A percentile compares a stretch with the other conserved stretches of the same genome.
Evolutionary conservation across 1,140 invertebrate genomes (phyloP).

Genomic region (Eufriesea mexicana): DNA sequence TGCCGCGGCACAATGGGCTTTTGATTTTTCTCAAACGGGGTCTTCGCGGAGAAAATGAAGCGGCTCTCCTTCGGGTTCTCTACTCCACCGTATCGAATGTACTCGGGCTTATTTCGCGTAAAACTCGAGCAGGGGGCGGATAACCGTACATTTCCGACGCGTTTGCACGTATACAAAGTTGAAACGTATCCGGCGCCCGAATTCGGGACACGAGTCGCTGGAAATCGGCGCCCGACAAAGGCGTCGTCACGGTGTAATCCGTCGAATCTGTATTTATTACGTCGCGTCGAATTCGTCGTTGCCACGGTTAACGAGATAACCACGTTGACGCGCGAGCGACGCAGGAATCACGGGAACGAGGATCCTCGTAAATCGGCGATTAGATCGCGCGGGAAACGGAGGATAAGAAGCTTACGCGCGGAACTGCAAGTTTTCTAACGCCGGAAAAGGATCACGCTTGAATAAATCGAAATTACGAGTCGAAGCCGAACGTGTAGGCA

Average conservation of each 20-base stretch:
- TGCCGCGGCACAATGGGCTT: too few relatives aligned
- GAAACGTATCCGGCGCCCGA: too few relatives aligned
- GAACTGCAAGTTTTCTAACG: too few relatives aligned
- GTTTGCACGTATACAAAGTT: too few relatives aligned
- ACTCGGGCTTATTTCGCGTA: background rate
- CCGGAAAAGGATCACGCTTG: too few relatives aligned
- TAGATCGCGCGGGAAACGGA: background rate
- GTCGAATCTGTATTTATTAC: background rate
- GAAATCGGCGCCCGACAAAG: too few relatives aligned
- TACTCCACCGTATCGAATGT: background rate
- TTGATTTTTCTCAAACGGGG: background rate
- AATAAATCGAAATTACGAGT: background rate
- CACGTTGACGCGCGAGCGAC: background rate
- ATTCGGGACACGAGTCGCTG: too few relatives aligned
- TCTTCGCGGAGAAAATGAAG: background rate
- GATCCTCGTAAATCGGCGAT: constrained; percentile 3
- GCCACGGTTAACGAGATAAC: background rate
- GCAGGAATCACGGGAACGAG: background rate
- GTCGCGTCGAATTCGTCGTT: background rate
- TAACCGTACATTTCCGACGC: too few relatives aligned
- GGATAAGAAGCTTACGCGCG: background rate
- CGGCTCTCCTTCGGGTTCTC: too few relatives aligned
- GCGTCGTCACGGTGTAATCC: background rate
- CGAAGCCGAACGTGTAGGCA: background rate
- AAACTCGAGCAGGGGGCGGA: background rate